These are phyloP conservation scores for Erynnis tages DNA, from an alignment of 2,888 invertebrate species.

Conservation along the genomic window DNA sequence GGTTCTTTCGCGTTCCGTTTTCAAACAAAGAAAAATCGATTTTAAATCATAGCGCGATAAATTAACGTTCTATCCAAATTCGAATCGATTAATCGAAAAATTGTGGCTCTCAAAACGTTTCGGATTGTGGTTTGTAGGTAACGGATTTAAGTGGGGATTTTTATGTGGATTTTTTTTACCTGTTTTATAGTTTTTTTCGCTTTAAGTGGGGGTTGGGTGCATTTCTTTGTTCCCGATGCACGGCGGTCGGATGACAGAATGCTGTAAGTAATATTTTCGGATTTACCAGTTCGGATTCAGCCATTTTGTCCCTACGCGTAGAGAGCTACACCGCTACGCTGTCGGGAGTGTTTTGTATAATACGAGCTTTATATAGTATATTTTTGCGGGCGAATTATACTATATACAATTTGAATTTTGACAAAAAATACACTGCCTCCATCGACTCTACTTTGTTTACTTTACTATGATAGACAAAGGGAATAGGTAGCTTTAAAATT, in stretches of 20 bases:
- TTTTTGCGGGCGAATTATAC: neutral
- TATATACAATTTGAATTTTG: neutral
- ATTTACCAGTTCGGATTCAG: conserved; percentile 20
- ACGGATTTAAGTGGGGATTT: neutral
- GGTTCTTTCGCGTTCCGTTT: conserved; percentile 38
- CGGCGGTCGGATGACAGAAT: conserved; percentile 8
- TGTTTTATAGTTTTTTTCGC: conserved; percentile 9
- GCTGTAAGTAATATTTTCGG: conserved; percentile 11
- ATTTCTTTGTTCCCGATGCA: conserved; percentile 24
- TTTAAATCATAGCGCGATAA: conserved; percentile 23
- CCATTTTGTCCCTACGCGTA: conserved; percentile 18
- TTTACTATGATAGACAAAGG: too few relatives aligned
- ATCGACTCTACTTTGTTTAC: too few relatives aligned
- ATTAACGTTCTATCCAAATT: conserved; percentile 11
- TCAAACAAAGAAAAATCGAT: conserved; percentile 23
- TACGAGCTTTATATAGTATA: too few relatives aligned
- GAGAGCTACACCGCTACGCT: conserved; percentile 1
- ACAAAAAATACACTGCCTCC: too few relatives aligned
- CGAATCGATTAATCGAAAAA: conserved; percentile 11
- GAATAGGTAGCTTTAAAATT: too few relatives aligned
- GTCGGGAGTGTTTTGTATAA: too few relatives aligned
- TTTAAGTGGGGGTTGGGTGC: conserved; percentile 15
- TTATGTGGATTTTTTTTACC: conserved; percentile 4
- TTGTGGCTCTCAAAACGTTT: neutral
- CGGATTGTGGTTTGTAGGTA: too few relatives aligned